Base-by-base conservation (phyloP, 2,113 vertebrate species). In the Donacobius atricapilla region DNA sequence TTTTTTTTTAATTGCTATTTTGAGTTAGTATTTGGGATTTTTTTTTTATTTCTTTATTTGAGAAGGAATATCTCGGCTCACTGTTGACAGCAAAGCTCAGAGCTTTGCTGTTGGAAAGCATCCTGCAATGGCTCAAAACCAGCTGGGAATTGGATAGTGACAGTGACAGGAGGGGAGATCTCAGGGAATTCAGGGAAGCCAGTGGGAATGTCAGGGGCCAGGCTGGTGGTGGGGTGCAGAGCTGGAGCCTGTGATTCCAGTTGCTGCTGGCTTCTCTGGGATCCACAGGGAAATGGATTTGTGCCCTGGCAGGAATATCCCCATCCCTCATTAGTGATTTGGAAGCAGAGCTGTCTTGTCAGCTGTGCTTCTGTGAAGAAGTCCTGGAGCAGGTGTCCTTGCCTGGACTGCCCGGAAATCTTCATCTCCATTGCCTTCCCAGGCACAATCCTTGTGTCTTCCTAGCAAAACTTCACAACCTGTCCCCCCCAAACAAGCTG, bases 131-230 rank as follows among this genome's bases (percentile, higher is more conserved):
- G 1, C 65, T 89, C 0, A 0, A 33, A 91, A 72, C 28, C 44
- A 30, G 73, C 63, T 58, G 73, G 78, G 81, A 48, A 33, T 35
- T 78, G 85, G 70, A 50, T n/a, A 47, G 35, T n/a, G 64, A 79
- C 72, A 72, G 53, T 1, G 15, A 21, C 47, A 28, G 1, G 12
- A 77, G 37, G 72, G 56, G 71, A 71, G 35, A 37, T 48, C 54
- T 47, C 15, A 2, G 24, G 3, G 5, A 70, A 42, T 61, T n/a
- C 10, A 1, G 31, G 2, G 5, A 53, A 83, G n/a, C 7, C 30
- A 11, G 3, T 0, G 2, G 58, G 50, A 70, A n/a, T 0, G 3
- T 9, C 5, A 5, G 12, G 30, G 54, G 54, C 11, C 3, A 8
- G 47, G 57, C 28, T 61, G 65, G 40, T 2, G 4, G 25, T 17